Evolutionary conservation across 2,888 invertebrate genomes (phyloP), one percentile per base, ranked within the genome.

Genomic region (Aleiodes leptofemur): DNA sequence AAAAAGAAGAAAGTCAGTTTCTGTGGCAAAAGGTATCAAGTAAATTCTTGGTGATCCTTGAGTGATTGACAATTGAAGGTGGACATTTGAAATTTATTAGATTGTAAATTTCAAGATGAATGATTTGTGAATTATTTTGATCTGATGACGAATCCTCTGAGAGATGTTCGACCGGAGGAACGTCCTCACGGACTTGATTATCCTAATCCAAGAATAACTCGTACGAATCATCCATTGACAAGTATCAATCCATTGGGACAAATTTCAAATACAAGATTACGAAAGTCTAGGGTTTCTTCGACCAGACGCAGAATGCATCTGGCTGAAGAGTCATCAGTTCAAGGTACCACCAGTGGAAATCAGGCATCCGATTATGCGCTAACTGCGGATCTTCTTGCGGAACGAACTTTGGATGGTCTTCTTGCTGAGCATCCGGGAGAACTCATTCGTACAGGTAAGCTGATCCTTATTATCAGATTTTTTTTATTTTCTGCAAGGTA

Each of bases 401-500:
- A 97, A 86, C 92, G 96, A 80, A 96, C 96, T 2, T 90, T 96
- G 78, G 96, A 96, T 87, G 95, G 96, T 69, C 91, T 96, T 78
- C 90, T 97, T 77, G 95, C 96, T 72, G 97, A 97, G 86, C 97
- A 97, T 90, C 97, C 97, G 3, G 97, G 97, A 16, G 97, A 97
- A 90, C 91, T 98, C 81, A 95, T 98, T 77, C 93, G 97, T 87
- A 99, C 99, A 81, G 98, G 98, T 91, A 34, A 34, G 6, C 23
- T 23, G 23, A 23, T 23, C 23, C 23, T 34, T 34, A 34, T 34
- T 34, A 34, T 34, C 23, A 23, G 23, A 23, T 23, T 23, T 23
- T 23, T 23, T 23, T 23, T 1, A 23, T 23, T 23, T 23, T 23
- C 23, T 23, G 23, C 23, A 23, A n/a, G n/a, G n/a, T n/a, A n/a